phyloP scores from a whole-genome alignment of 2,888 invertebrate species.

The Drosophila neoperkinsi region DNA sequence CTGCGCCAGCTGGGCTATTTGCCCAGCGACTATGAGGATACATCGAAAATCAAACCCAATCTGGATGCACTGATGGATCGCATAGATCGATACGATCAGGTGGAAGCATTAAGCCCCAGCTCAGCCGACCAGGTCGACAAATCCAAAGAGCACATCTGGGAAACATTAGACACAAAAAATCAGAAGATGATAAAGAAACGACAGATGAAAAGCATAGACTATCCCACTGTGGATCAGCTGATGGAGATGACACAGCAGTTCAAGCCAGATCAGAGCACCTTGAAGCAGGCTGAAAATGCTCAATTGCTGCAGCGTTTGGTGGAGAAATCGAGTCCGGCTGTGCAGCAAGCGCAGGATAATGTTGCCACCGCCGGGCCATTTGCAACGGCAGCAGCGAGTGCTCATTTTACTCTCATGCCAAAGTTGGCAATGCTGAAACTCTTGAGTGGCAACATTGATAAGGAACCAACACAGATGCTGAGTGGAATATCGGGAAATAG shows the following conservation, averaged over 20 bases:
- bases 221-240: conserved; percentile 35
- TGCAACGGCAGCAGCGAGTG: background rate
- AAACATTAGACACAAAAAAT: background rate
- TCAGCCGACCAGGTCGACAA: background rate
- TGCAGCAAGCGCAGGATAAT: background rate
- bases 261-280: background rate
- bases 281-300: conserved; percentile 2
- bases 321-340: conserved; percentile 24
- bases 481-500: background rate
- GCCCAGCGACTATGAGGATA: conserved; percentile 59
- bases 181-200: background rate
- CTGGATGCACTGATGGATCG: conserved; percentile 59
- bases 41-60: conserved; percentile 57
- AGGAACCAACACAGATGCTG: background rate
- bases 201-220: background rate
- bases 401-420: background rate
- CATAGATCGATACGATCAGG: conserved; percentile 37
- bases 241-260: conserved; percentile 9
- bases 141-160: background rate
- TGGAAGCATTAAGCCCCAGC: background rate
- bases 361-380: background rate
- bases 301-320: conserved; percentile 40
- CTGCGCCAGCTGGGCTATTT: conserved; percentile 53
- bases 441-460: background rate
- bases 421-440: conserved; percentile 3